Base-by-base conservation (phyloP, 2,888 invertebrate species). In the Oscheius sp. region DNA sequence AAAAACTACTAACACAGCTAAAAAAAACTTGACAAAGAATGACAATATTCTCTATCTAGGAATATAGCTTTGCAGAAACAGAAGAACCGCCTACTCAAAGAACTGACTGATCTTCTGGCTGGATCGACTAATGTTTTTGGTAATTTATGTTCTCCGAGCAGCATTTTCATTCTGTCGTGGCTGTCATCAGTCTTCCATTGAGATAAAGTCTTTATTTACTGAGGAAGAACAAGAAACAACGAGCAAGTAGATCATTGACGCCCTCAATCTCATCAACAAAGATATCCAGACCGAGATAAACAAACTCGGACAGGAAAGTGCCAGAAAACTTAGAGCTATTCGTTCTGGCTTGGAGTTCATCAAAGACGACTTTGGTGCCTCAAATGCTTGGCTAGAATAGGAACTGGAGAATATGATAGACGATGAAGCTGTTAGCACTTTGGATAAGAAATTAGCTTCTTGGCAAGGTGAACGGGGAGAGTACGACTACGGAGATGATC, bases 311-410 rank as follows among this genome's bases (percentile, higher is more conserved):
- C 9, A 6, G 26, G 49, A 49, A n/a, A 49, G 49, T 24, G 24
- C 28, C 5, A 49, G 6, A n/a, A 6, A n/a, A 6, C 54, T 54
- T 30, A 9, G 54, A n/a, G 3, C 32, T n/a, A 6, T 50, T 26
- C 50, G 50, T 26, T 50, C 50, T 17, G 50, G 50, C 20, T 12
- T 50, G 20, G 26, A 50, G n/a, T 50, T 50, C 50, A 8, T 50
- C 50, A 6, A n/a, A 22, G 50, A 50, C 22, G n/a, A 5, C 8
- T 50, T 50, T 12, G 50, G 9, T 24, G 9, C 6, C 6, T 8
- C 6, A 4, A 28, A 50, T 12, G 50, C 24, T 22, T 22, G 28
- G 20, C 26, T 50, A 12, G 12, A 50, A 50, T 28, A 22, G 24
- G 24, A 22, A 12, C n/a, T 22, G 6, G 26, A 12, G 4, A n/a